Evolutionary conservation across 2,113 vertebrate species (phyloP).

Genomic region (Marmota flaviventris): DNA sequence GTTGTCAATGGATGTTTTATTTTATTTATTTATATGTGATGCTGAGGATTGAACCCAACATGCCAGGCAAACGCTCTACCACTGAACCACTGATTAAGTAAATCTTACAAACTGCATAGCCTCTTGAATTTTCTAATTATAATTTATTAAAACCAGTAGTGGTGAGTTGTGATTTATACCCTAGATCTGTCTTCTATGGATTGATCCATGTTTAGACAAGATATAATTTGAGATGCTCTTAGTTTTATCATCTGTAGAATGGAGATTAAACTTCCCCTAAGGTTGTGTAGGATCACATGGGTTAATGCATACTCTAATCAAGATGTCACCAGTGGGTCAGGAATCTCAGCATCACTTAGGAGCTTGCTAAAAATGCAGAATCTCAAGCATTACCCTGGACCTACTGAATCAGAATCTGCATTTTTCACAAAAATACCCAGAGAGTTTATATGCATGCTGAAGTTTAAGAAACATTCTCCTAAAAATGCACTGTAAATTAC

Average conservation of each 20-base stretch:
- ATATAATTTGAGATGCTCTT: constrained; percentile 37
- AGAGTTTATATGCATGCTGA: not conserved
- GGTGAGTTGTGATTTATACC: not conserved
- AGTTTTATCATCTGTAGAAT: not conserved
- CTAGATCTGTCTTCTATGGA: not conserved
- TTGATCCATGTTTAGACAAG: not conserved
- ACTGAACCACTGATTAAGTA: not conserved
- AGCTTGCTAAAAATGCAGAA: not conserved
- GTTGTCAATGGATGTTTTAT: too few species aligned
- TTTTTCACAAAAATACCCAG: not conserved
- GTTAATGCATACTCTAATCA: not conserved
- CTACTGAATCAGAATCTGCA: not conserved
- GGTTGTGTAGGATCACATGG: not conserved
- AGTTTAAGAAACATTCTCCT: not conserved
- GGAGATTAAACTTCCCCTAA: not conserved
- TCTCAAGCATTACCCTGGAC: not conserved
- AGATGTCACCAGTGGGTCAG: not conserved
- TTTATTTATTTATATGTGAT: too few species aligned
- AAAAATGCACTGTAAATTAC: not conserved
- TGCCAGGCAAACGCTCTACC: too few species aligned
- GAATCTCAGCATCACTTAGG: not conserved
- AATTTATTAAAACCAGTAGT: constrained; percentile 31
- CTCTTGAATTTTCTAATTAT: not conserved
- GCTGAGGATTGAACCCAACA: too few species aligned
- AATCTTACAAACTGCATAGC: not conserved